Evolutionary conservation across 2,888 invertebrate genomes (phyloP).

Genomic region (Heliconius aoede): DNA sequence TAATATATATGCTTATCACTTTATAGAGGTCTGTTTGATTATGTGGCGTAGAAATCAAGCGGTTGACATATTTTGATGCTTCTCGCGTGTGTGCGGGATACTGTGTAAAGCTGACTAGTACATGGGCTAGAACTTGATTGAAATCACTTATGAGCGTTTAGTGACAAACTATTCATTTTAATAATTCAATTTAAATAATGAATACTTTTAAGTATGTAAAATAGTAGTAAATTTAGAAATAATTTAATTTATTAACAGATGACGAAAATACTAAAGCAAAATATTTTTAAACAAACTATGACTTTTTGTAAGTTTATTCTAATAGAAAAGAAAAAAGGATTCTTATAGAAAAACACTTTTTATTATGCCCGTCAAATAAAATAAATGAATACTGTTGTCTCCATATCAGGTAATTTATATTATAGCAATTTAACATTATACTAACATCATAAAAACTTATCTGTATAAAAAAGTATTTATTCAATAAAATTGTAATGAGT

Average conservation of each 20-base stretch:
- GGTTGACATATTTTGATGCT: too few species aligned
- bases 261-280: neutral
- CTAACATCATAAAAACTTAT: neutral
- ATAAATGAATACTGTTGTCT: neutral
- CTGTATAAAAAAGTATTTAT: neutral
- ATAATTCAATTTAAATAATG: neutral
- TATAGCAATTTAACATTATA: neutral
- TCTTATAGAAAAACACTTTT: constrained; percentile 3
- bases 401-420: neutral
- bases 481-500: neutral
- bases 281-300: neutral
- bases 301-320: neutral
- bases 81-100: too few species aligned
- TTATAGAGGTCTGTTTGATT: too few species aligned
- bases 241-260: neutral
- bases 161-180: too few species aligned
- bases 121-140: too few species aligned
- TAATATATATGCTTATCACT: too few species aligned
- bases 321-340: neutral
- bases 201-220: neutral
- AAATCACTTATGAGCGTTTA: too few species aligned
- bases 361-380: constrained; percentile 8
- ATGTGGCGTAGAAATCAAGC: too few species aligned
- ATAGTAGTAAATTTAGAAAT: neutral
- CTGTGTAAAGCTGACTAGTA: too few species aligned